These are phyloP conservation scores for Atta colombica DNA, from an alignment of 1,140 invertebrate species.

Conservation along the genomic window DNA sequence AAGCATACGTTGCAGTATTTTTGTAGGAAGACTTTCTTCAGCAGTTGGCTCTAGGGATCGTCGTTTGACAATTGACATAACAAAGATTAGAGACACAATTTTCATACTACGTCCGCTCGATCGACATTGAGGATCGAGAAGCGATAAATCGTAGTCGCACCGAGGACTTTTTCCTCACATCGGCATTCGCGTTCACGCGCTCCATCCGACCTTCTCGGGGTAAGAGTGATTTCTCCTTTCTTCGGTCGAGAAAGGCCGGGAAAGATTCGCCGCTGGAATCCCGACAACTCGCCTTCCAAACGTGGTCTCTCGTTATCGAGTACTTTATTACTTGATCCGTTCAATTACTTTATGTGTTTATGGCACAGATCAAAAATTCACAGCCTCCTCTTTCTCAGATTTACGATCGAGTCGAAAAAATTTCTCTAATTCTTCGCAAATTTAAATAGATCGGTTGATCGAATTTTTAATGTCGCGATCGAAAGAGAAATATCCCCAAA, in stretches of 20 bases:
- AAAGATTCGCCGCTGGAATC: constrained; percentile 66
- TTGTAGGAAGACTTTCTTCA: background rate
- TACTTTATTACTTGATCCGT: constrained; percentile 15
- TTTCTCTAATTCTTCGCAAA: background rate
- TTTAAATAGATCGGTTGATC: background rate
- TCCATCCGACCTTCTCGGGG: constrained; percentile 35
- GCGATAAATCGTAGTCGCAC: constrained; percentile 1
- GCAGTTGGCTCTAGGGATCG: no score
- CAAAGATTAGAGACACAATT: constrained; percentile 9
- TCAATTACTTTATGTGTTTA: background rate
- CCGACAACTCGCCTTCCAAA: constrained; percentile 39
- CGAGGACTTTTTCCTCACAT: constrained; percentile 45
- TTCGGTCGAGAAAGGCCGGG: constrained; percentile 57
- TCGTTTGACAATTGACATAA: background rate
- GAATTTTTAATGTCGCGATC: background rate
- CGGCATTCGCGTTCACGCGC: constrained; percentile 4
- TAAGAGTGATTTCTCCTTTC: constrained; percentile 75
- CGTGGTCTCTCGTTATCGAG: background rate
- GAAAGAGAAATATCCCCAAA: background rate
- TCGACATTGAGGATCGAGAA: constrained; percentile 16
- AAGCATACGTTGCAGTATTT: background rate
- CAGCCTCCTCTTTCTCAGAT: background rate
- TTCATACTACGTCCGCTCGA: background rate
- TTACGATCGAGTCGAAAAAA: background rate
- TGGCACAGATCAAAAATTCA: background rate